Evolutionary conservation across 1,140 invertebrate genomes (phyloP).

Genomic region (Drosophila arawakana): DNA sequence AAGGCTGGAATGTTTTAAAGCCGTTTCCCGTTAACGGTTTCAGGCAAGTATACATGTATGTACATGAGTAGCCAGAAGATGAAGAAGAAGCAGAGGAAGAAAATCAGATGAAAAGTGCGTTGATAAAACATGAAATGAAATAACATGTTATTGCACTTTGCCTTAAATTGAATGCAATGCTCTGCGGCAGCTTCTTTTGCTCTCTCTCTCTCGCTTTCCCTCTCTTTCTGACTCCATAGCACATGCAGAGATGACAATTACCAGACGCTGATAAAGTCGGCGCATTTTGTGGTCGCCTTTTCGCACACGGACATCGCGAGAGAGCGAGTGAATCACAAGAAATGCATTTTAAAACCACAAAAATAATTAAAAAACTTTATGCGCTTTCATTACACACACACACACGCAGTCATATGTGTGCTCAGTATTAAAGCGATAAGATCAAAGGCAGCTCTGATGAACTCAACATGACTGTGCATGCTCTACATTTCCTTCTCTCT

Average conservation of each 20-base stretch:
- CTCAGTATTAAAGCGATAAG: constrained; percentile 60
- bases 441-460: constrained; percentile 63
- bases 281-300: constrained; percentile 63
- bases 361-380: constrained; percentile 83
- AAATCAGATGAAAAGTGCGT: constrained; percentile 22
- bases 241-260: constrained; percentile 62
- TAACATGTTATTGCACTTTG: constrained; percentile 82
- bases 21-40: constrained; percentile 67
- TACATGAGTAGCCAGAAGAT: constrained; percentile 4
- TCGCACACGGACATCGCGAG: constrained; percentile 34
- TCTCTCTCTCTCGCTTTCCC: background rate
- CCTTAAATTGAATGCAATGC: constrained; percentile 62
- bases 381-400: constrained; percentile 20
- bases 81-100: constrained; percentile 8
- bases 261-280: constrained; percentile 68
- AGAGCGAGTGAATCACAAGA: constrained; percentile 26
- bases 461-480: constrained; percentile 30
- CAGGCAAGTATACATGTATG: background rate
- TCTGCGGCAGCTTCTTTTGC: constrained; percentile 2
- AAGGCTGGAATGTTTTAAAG: constrained; percentile 76
- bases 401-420: background rate
- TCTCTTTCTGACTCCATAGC: background rate
- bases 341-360: constrained; percentile 78
- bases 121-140: constrained; percentile 54
- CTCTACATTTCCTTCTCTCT: background rate